Evolutionary conservation across 2,888 invertebrate genomes (phyloP).

Genomic region (Dolichopus griseipennis): DNA sequence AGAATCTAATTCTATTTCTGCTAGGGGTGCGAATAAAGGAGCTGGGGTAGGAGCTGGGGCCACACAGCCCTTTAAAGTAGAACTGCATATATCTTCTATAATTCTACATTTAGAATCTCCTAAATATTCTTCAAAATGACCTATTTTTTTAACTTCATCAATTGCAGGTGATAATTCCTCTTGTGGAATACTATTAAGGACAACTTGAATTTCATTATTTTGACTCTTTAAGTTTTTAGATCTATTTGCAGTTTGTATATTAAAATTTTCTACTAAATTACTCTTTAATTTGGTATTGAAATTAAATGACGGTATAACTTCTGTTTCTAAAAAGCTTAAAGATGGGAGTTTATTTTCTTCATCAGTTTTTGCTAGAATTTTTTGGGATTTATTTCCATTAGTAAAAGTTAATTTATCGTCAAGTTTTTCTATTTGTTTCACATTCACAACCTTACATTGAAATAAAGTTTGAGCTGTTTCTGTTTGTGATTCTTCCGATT

Average conservation of each 20-base stretch:
- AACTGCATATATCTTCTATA: slow-evolving; percentile 30
- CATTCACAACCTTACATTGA: too few relatives aligned
- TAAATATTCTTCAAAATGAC: slow-evolving; percentile 32
- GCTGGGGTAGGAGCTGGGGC: slow-evolving; percentile 41
- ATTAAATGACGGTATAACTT: too few relatives aligned
- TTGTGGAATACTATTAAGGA: slow-evolving; percentile 19
- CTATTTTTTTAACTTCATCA: slow-evolving; percentile 40
- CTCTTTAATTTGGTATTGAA: too few relatives aligned
- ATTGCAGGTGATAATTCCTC: slow-evolving; percentile 41
- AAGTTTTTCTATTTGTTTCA: too few relatives aligned
- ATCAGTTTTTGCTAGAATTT: too few relatives aligned
- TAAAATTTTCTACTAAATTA: neutral
- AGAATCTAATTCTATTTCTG: slow-evolving; percentile 60
- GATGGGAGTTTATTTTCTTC: too few relatives aligned
- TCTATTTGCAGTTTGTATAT: slow-evolving; percentile 16
- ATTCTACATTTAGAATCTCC: slow-evolving; percentile 36
- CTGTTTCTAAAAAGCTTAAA: too few relatives aligned
- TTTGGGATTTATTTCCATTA: too few relatives aligned
- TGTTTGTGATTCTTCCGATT: too few relatives aligned
- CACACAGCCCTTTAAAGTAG: slow-evolving; percentile 31
- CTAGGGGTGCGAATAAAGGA: slow-evolving; percentile 54
- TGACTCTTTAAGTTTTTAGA: slow-evolving; percentile 12
- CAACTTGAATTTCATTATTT: too few relatives aligned
- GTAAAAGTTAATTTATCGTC: too few relatives aligned
- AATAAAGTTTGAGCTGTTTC: too few relatives aligned